Evolutionary conservation across 1,140 invertebrate genomes (phyloP).

Genomic region (Drosophila mojavensis): DNA sequence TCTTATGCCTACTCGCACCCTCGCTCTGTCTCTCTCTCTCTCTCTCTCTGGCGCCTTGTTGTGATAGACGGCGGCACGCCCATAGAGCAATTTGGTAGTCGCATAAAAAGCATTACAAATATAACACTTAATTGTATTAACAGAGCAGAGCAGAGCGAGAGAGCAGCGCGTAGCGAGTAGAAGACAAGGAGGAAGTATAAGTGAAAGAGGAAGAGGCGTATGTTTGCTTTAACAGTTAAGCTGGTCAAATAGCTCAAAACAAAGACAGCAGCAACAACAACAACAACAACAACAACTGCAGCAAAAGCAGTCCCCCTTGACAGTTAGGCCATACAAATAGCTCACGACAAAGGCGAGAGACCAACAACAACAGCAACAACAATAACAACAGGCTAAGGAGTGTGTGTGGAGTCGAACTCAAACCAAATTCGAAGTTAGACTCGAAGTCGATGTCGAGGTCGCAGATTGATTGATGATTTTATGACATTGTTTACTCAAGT

Average conservation of each 20-base stretch:
- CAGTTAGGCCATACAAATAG: slow-evolving; percentile 31
- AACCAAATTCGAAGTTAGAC: not conserved
- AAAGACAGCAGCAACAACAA: slow-evolving; percentile 4
- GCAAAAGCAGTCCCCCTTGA: not conserved
- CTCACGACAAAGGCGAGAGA: slow-evolving; percentile 28
- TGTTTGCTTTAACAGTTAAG: slow-evolving; percentile 46
- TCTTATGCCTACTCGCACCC: not conserved
- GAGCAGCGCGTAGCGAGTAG: no score
- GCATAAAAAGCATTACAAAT: slow-evolving; percentile 75
- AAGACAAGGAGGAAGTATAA: no score
- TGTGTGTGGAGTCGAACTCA: not conserved
- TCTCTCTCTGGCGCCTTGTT: slow-evolving; percentile 29
- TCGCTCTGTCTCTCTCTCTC: not conserved
- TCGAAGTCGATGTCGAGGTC: slow-evolving; percentile 16
- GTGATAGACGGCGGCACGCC: slow-evolving; percentile 69
- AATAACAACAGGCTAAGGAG: not conserved
- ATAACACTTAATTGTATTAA: slow-evolving; percentile 81
- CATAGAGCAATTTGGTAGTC: slow-evolving; percentile 75
- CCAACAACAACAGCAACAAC: not conserved
- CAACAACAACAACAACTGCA: no score
- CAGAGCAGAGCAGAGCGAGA: slow-evolving; percentile 28
- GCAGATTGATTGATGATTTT: slow-evolving; percentile 78
- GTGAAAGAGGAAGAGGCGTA: not conserved
- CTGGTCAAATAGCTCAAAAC: slow-evolving; percentile 38
- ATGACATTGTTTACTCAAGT: slow-evolving; percentile 82